Conservation (phyloP, 2,113 vertebrate genomes). For the Panthera tigris region DNA sequence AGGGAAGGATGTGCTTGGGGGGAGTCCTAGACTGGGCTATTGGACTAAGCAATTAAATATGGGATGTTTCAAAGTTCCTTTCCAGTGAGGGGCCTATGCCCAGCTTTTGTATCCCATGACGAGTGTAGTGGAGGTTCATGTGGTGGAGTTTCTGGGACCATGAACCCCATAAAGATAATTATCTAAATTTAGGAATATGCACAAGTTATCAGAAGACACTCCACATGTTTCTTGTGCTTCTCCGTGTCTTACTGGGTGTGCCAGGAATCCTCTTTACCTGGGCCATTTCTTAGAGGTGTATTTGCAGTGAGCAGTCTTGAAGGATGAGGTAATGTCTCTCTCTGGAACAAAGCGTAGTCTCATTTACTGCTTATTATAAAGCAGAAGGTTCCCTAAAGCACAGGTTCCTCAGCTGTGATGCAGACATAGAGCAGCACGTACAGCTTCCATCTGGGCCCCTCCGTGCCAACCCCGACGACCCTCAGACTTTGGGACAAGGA, state of each 20-base stretch:
- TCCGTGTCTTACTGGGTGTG: neutral
- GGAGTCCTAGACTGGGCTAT: neutral
- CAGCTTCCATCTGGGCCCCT: neutral
- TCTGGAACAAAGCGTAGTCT: neutral
- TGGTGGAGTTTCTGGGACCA: neutral
- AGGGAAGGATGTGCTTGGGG: neutral
- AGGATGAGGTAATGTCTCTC: neutral
- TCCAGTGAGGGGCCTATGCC: neutral
- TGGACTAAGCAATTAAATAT: neutral
- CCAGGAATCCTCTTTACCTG: neutral
- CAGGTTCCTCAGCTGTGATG: neutral
- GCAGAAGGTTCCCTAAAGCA: neutral
- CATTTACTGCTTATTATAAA: neutral
- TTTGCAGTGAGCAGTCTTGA: neutral
- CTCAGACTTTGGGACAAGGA: neutral
- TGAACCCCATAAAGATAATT: neutral
- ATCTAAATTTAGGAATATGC: neutral
- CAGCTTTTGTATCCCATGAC: neutral
- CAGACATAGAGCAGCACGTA: fast-evolving
- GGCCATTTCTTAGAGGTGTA: neutral
- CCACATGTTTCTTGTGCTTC: neutral
- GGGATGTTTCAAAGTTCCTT: neutral
- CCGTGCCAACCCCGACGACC: fast-evolving
- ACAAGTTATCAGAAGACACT: neutral
- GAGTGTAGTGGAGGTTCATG: neutral